phyloP scores from a whole-genome alignment of 1,140 invertebrate genomes.

The Listronotus oregonensis region DNA sequence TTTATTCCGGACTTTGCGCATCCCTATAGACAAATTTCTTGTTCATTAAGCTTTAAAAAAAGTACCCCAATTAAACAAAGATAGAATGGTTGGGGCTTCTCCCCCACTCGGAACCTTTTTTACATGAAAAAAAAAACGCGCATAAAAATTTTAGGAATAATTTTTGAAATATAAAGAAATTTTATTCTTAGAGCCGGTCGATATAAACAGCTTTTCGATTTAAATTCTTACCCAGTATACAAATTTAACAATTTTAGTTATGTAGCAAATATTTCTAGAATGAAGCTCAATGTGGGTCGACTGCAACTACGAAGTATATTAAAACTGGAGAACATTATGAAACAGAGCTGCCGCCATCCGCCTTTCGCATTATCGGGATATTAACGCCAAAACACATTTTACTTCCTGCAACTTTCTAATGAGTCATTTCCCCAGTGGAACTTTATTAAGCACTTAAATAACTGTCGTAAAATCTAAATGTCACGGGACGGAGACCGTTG shows the following conservation, averaged over 20 bases:
- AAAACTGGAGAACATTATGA: conserved; percentile 10
- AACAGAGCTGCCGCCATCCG: conserved; percentile 6
- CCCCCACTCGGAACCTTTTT: too few relatives aligned
- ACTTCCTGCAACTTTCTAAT: conserved; percentile 27
- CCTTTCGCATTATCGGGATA: conserved; percentile 8
- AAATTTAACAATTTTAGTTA: conserved; percentile 1
- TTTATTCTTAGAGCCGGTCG: too few relatives aligned
- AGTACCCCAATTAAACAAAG: too few relatives aligned
- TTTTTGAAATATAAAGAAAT: too few relatives aligned
- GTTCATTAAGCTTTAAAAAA: too few relatives aligned
- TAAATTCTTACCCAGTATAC: neutral
- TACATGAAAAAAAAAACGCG: too few relatives aligned
- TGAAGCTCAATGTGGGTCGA: conserved; percentile 3
- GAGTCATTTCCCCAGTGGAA: conserved; percentile 23
- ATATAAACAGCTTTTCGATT: too few relatives aligned
- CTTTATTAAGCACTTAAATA: conserved; percentile 27
- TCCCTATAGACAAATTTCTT: too few relatives aligned
- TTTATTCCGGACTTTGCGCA: too few relatives aligned
- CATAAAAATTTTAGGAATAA: too few relatives aligned
- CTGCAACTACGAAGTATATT: neutral
- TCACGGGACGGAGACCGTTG: neutral
- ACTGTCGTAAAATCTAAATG: conserved; percentile 22
- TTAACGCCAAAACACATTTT: conserved; percentile 26
- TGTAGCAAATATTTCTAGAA: neutral
- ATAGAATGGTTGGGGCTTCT: too few relatives aligned